phyloP scores from a whole-genome alignment of 1,140 invertebrate genomes.

The Drosophila subpulchrella region DNA sequence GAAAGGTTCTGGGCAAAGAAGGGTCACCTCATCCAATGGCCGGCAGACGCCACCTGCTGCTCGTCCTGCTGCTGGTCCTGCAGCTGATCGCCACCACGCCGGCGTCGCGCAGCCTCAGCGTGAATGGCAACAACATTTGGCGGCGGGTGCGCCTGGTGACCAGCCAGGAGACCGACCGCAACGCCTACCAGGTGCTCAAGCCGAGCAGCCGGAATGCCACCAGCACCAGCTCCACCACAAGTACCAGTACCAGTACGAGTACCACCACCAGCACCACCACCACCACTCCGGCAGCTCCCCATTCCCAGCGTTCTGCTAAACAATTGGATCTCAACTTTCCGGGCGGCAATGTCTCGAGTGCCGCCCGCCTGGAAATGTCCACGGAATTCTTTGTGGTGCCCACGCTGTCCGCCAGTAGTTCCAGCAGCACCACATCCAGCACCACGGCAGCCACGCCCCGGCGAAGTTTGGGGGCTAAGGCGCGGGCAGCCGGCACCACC shows the following conservation, averaged over 20 bases:
- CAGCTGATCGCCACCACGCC: conserved; percentile 65
- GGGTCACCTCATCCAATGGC: conserved; percentile 57
- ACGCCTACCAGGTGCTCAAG: conserved; percentile 68
- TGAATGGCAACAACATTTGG: conserved; percentile 70
- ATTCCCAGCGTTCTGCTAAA: conserved; percentile 51
- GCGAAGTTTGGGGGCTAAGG: conserved; percentile 61
- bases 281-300: conserved; percentile 16
- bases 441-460: conserved; percentile 47
- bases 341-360: conserved; percentile 84
- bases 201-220: conserved; percentile 42
- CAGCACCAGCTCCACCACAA: conserved; percentile 23
- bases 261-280: conserved; percentile 30
- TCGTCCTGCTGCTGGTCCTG: conserved; percentile 60
- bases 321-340: conserved; percentile 70
- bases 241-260: conserved; percentile 4
- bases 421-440: conserved; percentile 28
- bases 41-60: conserved; percentile 63
- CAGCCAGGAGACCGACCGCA: conserved; percentile 63
- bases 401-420: conserved; percentile 48
- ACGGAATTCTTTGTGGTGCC: conserved; percentile 92
- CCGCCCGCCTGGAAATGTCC: conserved; percentile 89
- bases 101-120: conserved; percentile 61
- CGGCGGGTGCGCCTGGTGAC: conserved; percentile 70
- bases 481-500: conserved; percentile 62
- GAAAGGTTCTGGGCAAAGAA: conserved; percentile 15